phyloP scores from a whole-genome alignment of 2,797 vertebrate species.

The Neomorphus geoffroyi region DNA sequence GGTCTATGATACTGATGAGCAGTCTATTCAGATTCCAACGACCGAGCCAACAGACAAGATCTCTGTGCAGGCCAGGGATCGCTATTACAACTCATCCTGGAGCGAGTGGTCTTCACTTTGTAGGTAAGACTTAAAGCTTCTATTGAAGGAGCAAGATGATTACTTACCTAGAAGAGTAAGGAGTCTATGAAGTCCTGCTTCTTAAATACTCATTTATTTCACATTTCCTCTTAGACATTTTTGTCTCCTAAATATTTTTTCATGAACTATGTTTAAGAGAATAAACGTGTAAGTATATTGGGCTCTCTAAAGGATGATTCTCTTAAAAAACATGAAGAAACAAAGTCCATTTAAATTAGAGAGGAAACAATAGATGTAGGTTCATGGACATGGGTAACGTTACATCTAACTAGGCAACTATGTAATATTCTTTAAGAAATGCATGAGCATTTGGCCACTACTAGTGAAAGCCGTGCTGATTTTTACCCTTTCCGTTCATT shows the following conservation, averaged over 20 bases:
- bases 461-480: neutral
- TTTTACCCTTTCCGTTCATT: neutral
- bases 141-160: neutral
- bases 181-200: neutral
- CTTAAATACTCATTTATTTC: neutral
- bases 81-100: conserved; percentile 73
- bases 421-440: neutral
- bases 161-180: neutral
- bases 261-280: neutral
- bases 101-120: conserved; percentile 66
- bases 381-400: neutral
- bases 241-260: neutral
- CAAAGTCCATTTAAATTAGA: neutral
- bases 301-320: neutral
- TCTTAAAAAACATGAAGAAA: neutral
- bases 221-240: neutral
- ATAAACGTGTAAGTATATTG: neutral
- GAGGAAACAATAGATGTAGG: neutral
- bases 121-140: conserved; percentile 43
- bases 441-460: neutral
- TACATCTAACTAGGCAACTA: neutral
- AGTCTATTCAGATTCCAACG: neutral
- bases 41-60: neutral
- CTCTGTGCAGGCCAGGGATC: conserved; percentile 70
- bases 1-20: neutral